These are phyloP conservation scores for Suillia variegata DNA, from an alignment of 2,888 invertebrate species.

Conservation along the genomic window DNA sequence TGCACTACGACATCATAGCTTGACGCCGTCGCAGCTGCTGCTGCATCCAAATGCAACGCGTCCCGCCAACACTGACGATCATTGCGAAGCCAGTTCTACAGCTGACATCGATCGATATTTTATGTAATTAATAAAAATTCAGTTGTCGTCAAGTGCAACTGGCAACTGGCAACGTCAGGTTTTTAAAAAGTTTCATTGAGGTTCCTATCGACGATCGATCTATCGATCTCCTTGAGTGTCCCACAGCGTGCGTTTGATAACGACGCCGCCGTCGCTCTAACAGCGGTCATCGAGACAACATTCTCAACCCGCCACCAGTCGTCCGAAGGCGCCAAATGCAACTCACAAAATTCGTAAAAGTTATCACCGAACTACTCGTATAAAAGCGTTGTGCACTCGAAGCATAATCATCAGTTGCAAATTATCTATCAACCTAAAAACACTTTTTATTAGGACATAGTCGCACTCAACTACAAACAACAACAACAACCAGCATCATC, in stretches of 20 bases:
- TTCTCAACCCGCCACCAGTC: too few relatives aligned
- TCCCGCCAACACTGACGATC: not conserved
- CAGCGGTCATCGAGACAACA: constrained; percentile 35
- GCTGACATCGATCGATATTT: not conserved
- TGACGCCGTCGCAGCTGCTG: not conserved
- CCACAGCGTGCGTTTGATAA: not conserved
- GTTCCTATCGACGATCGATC: constrained; percentile 2
- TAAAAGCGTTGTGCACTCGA: constrained; percentile 41
- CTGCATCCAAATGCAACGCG: constrained; percentile 7
- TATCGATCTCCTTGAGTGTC: constrained; percentile 23
- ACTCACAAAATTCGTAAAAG: not conserved
- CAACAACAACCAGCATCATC: constrained; percentile 34
- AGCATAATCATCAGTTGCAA: constrained; percentile 47
- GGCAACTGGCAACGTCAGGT: too few relatives aligned
- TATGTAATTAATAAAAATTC: too few relatives aligned
- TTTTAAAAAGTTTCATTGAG: constrained; percentile 22
- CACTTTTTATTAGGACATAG: not conserved
- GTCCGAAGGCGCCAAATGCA: not conserved
- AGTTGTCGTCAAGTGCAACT: constrained; percentile 19
- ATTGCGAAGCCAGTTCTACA: not conserved
- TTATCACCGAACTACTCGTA: constrained; percentile 37
- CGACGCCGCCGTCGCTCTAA: too few relatives aligned
- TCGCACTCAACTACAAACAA: constrained; percentile 14
- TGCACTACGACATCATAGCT: too few relatives aligned
- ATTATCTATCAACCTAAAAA: constrained; percentile 35